Conservation (phyloP, 2,797 vertebrate genomes). For the Sandelia bainsii region DNA sequence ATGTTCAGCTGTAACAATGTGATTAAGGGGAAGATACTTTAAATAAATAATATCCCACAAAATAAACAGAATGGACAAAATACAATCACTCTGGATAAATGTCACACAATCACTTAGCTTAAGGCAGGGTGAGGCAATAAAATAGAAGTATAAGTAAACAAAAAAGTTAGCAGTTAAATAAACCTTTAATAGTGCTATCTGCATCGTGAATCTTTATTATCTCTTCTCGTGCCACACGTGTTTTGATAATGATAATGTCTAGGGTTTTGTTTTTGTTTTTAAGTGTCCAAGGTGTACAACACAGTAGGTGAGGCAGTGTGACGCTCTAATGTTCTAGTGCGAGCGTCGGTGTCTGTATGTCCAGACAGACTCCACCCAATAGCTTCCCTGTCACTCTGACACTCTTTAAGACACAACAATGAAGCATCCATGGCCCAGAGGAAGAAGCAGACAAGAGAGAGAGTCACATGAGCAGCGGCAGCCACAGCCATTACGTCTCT, state of each 20-base stretch:
- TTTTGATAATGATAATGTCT: constrained; percentile 2
- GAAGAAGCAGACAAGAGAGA: constrained; percentile 36
- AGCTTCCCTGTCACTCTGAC: constrained; percentile 69
- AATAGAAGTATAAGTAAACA: not conserved
- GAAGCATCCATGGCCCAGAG: constrained; percentile 56
- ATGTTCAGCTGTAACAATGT: not conserved
- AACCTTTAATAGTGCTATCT: constrained; percentile 5
- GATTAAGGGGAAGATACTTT: not conserved
- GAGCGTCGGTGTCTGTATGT: constrained; percentile 63
- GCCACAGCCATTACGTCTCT: constrained; percentile 57
- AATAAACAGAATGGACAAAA: no score
- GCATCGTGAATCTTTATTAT: not conserved
- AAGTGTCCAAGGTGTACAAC: constrained; percentile 48
- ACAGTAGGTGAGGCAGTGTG: constrained; percentile 52
- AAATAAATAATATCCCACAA: not conserved
- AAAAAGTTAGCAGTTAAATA: constrained; percentile 4
- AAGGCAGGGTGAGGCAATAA: not conserved
- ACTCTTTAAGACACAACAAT: constrained; percentile 76
- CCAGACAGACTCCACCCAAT: constrained; percentile 81
- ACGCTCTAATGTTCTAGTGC: constrained; percentile 20
- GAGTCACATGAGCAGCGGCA: constrained; percentile 68
- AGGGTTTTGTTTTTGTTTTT: constrained; percentile 45
- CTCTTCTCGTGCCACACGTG: constrained; percentile 11
- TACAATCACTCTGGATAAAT: not conserved
- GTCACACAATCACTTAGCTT: not conserved